Evolutionary conservation across 92 coral and sea anemone species (phyloP).

Genomic region (Porites cylindrica): DNA sequence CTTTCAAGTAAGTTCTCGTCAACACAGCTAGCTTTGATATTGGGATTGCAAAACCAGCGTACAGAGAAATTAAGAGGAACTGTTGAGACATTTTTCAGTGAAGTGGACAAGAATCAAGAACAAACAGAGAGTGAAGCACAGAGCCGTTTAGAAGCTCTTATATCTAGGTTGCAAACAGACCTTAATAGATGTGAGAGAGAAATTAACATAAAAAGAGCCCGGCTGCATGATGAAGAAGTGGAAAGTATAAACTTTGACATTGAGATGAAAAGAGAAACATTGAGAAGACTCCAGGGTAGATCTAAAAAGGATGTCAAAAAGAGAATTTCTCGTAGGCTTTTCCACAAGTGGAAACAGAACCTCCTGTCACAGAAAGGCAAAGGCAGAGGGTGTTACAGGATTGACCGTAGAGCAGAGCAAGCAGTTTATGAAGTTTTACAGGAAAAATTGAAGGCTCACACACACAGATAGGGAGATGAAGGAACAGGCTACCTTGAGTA

Average conservation of each 20-base stretch:
- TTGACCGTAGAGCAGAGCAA: conserved; percentile 64
- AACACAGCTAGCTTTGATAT: conserved; percentile 17
- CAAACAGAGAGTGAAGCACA: conserved; percentile 36
- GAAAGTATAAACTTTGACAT: conserved; percentile 35
- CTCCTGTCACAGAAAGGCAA: conserved; percentile 61
- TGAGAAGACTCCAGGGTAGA: conserved; percentile 32
- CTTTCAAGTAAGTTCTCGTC: conserved; percentile 55
- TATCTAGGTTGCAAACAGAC: conserved; percentile 40
- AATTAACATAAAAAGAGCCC: conserved; percentile 31
- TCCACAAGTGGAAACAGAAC: conserved; percentile 41
- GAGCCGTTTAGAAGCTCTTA: conserved; percentile 22
- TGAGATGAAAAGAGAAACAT: conserved; percentile 32
- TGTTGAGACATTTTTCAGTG: conserved; percentile 44
- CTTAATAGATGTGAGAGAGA: conserved; percentile 28
- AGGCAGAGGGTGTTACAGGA: conserved; percentile 37
- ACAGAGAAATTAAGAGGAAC: conserved; percentile 21
- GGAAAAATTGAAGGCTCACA: conserved; percentile 61
- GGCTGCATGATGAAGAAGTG: conserved; percentile 58
- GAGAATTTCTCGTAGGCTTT: conserved; percentile 25
- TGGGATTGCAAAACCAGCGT: conserved; percentile 50
- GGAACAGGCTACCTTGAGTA: conserved; percentile 65
- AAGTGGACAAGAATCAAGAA: conserved; percentile 35
- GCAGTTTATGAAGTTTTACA: conserved; percentile 61
- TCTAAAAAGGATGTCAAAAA: conserved; percentile 37
- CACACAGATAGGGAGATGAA: conserved; percentile 66